Evolutionary conservation across 2,797 vertebrate species (phyloP), one percentile per base, ranked within the genome.

Genomic region (Ctenochaetus hawaiiensis): DNA sequence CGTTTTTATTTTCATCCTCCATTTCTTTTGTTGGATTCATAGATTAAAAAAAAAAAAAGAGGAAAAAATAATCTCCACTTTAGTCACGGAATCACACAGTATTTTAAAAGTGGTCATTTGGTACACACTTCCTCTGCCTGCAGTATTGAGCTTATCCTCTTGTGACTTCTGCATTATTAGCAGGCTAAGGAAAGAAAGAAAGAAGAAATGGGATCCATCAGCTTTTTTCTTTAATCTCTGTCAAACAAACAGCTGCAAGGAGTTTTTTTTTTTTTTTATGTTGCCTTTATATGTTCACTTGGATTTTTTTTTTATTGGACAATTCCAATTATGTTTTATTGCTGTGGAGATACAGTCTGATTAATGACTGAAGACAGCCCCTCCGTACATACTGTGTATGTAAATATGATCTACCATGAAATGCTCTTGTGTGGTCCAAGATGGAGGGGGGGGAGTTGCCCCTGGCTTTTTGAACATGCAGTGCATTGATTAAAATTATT

Each of bases 191-290:
- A 30, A 30, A 30, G 26, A 30, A 30, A 30, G 26, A 30, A 30
- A 30, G 26, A 59, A 48, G 56, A 57, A 61, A 67, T 78, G 70
- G 70, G 23, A 78, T 62, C 60, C 37, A 54, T 65, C 58, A 52
- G 69, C 53, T 30, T 78, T 80, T 61, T 70, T 54, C 9, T 30
- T 30, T 30, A 30, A 48, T 72, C 56, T 69, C 48, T 71, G 57
- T 81, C 69, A 77, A 62, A 53, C 39, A 47, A 61, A 70, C 61
- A 52, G 34, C 75, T 76, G 53, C 59, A 73, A 64, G 49, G 49
- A 30, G 4, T 2, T 2, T 30, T 30, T 30, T 26, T 81, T 48
- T 62, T 69, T 62, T 45, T 47, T 5, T 20, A 26, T 30, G 18
- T 76, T 30, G 11, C 64, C 22, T 54, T 72, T 20, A 9, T 26